These are phyloP conservation scores for Caenorhabditis sp. DNA, from an alignment of 2,888 invertebrate genomes.

Conservation along the genomic window DNA sequence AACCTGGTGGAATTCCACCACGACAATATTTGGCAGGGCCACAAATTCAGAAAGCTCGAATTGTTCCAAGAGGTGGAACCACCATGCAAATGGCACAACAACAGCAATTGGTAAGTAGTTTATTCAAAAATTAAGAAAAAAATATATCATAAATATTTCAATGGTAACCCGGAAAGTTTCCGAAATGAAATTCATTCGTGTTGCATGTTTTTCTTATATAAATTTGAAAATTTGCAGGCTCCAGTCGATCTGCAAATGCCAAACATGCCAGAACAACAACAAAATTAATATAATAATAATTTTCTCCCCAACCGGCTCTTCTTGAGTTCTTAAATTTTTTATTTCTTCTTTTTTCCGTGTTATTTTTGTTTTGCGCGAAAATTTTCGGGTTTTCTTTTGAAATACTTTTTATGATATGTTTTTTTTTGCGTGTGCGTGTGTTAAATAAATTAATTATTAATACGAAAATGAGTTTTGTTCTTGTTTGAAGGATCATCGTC, in stretches of 20 bases:
- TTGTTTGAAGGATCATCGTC: background rate
- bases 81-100: constrained; percentile 42
- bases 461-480: background rate
- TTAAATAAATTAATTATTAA: background rate
- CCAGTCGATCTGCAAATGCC: background rate
- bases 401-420: background rate
- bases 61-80: constrained; percentile 29
- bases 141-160: background rate
- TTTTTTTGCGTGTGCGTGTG: background rate
- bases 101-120: constrained; percentile 10
- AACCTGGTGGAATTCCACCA: background rate
- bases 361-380: background rate
- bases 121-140: background rate
- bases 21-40: constrained; percentile 8
- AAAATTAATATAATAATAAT: background rate
- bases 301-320: constrained; percentile 15
- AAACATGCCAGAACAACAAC: background rate
- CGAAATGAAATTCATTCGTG: no score
- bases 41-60: constrained; percentile 9
- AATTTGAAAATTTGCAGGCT: background rate
- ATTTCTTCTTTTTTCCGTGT: background rate
- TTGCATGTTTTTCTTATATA: no score
- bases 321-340: constrained; percentile 4
- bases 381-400: background rate
- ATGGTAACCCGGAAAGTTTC: background rate